Base-by-base conservation (phyloP, 2,888 invertebrate species). In the Eulithis testata region DNA sequence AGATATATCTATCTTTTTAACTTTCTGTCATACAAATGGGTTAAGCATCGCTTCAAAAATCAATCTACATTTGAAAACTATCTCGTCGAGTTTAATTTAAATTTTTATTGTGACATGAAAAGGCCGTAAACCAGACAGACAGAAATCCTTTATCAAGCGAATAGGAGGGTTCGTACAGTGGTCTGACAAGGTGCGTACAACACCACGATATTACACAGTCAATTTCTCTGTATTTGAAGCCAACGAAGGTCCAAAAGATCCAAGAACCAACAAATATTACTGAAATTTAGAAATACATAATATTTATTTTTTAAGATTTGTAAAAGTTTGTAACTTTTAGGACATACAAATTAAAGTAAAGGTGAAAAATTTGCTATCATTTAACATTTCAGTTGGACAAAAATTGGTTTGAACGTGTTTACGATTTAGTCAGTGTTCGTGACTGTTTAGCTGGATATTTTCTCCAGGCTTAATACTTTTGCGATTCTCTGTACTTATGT, bases 91-190 rank as follows among this genome's bases (percentile, higher is more conserved):
- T 74, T 77, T 72, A 72, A 78, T 78, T 79, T 75, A 63, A 73
- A 69, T 75, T 78, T 83, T 83, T 82, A 82, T 76, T 77, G 79
- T 76, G 74, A 67, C 79, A 76, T 73, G 76, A 76, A 75, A 74
- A 75, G 64, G 73, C 70, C 62, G 76, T 81, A 82, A 82, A 82
- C 73, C 66, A 72, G 73, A 73, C 72, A 74, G 75, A 74, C 77
- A 73, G 69, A 71, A 77, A 76, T 75, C 74, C 66, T 79, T 76
- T 76, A 76, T 64, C 69, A 69, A 73, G 61, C 72, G 72, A 71
- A 73, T 65, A 74, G 65, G 62, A 67, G 54, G 60, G 31, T 69
- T 69, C 66, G 67, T 74, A 63, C 67, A 53, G 37, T 49, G n/a
- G 2, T 1, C 9, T 27, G 14, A 47, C 57, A 53, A 63, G 63